Conservation (phyloP, 2,888 invertebrate genomes). For the Cataglyphis rosenhaueri region DNA sequence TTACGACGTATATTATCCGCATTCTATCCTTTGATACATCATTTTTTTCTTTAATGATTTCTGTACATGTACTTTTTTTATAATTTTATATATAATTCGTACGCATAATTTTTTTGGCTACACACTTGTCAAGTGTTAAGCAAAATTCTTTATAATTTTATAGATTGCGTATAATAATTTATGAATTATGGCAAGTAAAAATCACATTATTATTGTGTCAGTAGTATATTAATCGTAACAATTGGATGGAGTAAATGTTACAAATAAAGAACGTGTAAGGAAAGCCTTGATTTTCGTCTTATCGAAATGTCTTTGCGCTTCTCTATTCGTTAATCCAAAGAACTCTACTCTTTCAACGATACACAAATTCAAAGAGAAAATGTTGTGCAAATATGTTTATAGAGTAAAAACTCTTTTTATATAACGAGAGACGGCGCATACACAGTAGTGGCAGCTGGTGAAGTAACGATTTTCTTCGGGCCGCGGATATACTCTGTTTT, state of each 20-base stretch:
- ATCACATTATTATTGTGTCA: not conserved
- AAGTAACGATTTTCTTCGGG: conserved; percentile 56
- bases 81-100: not conserved
- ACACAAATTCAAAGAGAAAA: not conserved
- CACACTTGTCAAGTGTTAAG: not conserved
- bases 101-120: not conserved
- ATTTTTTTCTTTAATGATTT: not conserved
- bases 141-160: not conserved
- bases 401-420: conserved; percentile 29
- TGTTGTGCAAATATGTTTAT: conserved; percentile 43
- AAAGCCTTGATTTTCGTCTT: not conserved
- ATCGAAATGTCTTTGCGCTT: not conserved
- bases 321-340: conserved; percentile 29
- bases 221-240: not conserved
- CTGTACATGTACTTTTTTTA: not conserved
- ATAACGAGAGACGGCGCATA: not conserved
- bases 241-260: not conserved
- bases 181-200: not conserved
- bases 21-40: conserved; percentile 19
- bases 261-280: not conserved
- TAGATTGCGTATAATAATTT: not conserved
- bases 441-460: not conserved
- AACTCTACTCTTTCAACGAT: not conserved
- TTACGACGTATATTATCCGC: conserved; percentile 54
- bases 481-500: conserved; percentile 68